Evolutionary conservation across 2,888 invertebrate genomes (phyloP), one percentile per base, ranked within the genome.

Genomic region (Dendrolimus houi): DNA sequence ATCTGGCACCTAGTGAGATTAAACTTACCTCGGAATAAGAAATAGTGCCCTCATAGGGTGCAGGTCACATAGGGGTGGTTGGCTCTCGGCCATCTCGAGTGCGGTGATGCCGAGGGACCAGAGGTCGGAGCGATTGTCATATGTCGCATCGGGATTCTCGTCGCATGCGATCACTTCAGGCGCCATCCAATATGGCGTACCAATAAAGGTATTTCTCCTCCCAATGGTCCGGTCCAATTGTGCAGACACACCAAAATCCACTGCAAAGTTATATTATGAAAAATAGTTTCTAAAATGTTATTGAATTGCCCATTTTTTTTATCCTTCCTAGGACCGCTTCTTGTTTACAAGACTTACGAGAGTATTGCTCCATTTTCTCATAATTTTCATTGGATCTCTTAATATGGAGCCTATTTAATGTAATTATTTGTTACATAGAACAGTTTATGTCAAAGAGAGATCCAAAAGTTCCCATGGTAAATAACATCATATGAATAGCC

Each of bases 111-210:
- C 97, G 67, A 96, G 92, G 55, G 96, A 96, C 96, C 96, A 97
- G 62, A 97, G 92, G 87, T 97, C 97, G 72, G 96, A 96, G 74
- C 97, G 95, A 92, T 99, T 99, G 91, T 99, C 99, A 80, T 99
- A 99, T 17, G 99, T 99, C 60, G 99, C 99, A 82, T 99, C 99
- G 55, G 99, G 98, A 91, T 99, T 99, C 89, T 99, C 99, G 90
- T 99, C 99, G 88, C 99, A 99, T 58, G 99, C 99, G 77, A 99
- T 99, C 55, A 99, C 99, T 92, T 99, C 99, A 2, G 99, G 99
- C 53, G 99, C 99, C 99, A 99, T 99, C 98, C 98, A 98, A 83
- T 98, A 98, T 9, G 97, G 98, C 14, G 98, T 98, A 66, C 99
- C 99, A 75, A 99, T 99, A 83, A 99, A 99, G 54, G 99, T 99